These are phyloP conservation scores for Oreochromis aureus DNA, from an alignment of 2,113 vertebrate genomes.

Conservation along the genomic window DNA sequence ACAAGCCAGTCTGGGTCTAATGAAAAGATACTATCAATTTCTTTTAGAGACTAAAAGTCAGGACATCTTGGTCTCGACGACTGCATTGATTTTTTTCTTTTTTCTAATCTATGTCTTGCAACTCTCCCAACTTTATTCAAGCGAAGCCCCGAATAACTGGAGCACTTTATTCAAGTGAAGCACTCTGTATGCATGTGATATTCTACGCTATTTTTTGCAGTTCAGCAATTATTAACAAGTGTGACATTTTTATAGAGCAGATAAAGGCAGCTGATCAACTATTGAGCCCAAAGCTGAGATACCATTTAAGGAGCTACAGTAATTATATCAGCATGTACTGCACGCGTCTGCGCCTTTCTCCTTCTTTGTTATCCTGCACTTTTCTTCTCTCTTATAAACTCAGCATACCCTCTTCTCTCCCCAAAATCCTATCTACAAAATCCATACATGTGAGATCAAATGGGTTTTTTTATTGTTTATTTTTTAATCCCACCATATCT, in stretches of 20 bases:
- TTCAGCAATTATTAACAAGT: constrained; percentile 25
- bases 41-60: constrained; percentile 4
- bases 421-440: not conserved
- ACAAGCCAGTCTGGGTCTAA: not conserved
- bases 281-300: constrained; percentile 22
- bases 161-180: not conserved
- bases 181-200: not conserved
- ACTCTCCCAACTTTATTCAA: not conserved
- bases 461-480: rapidly evolving
- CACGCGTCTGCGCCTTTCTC: not conserved
- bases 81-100: not conserved
- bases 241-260: constrained; percentile 15
- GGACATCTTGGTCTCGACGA: not conserved
- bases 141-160: not conserved
- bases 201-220: not conserved
- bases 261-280: constrained; percentile 40
- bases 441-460: not conserved
- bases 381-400: not conserved
- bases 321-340: constrained; percentile 5
- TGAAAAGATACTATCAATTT: not conserved
- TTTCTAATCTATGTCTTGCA: not conserved
- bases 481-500: not conserved
- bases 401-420: not conserved
- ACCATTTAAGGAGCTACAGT: constrained; percentile 5
- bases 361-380: not conserved